phyloP scores from a whole-genome alignment of 2,888 invertebrate genomes.

The Linhomoeus sp. region DNA sequence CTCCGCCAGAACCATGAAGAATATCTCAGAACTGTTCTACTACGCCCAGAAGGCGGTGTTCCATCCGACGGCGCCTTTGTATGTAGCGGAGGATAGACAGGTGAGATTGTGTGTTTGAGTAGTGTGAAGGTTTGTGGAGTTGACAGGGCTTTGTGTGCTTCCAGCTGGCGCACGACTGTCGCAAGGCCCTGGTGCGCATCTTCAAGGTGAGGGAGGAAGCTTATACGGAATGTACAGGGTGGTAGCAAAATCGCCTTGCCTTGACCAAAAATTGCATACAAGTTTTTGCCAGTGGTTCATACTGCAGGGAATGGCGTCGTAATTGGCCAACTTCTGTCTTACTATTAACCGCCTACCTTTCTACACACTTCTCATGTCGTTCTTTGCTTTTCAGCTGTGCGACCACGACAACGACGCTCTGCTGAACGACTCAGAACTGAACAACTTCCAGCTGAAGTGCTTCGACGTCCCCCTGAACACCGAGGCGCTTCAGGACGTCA shows the following conservation, averaged over 20 bases:
- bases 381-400: constrained; percentile 43
- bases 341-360: too few species aligned
- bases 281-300: too few species aligned
- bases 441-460: constrained; percentile 48
- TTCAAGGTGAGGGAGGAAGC: constrained; percentile 66
- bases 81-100: constrained; percentile 83
- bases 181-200: constrained; percentile 74
- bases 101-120: neutral
- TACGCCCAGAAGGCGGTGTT: constrained; percentile 98
- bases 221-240: too few species aligned
- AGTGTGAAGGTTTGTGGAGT: neutral
- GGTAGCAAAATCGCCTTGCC: too few species aligned
- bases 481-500: constrained; percentile 48
- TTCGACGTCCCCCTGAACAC: constrained; percentile 89
- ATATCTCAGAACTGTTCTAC: constrained; percentile 98
- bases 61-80: constrained; percentile 88
- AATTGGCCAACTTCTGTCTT: too few species aligned
- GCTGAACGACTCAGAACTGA: constrained; percentile 82
- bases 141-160: constrained; percentile 28
- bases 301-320: too few species aligned
- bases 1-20: constrained; percentile 87
- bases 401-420: constrained; percentile 91
- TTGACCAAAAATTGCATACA: too few species aligned
- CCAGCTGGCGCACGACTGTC: constrained; percentile 75
- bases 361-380: too few species aligned